Conservation (phyloP, 2,797 vertebrate genomes). For the Schizopygopsis malacanthus region DNA sequence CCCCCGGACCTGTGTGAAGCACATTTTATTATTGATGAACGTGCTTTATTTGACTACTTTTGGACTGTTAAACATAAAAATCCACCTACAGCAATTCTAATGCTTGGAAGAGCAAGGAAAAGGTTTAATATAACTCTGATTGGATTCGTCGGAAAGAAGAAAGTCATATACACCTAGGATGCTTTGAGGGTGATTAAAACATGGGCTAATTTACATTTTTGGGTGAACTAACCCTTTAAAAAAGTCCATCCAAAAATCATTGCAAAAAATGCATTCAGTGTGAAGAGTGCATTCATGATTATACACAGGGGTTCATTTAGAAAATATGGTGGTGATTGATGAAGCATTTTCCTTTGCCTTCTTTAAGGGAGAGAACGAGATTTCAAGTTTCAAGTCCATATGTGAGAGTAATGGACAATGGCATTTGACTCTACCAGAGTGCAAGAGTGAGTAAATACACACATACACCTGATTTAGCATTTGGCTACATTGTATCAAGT, state of each 20-base stretch:
- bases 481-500: background rate
- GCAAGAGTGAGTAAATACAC: constrained; percentile 76
- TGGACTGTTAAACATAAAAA: no score
- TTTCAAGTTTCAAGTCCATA: constrained; percentile 76
- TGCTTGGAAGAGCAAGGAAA: no score
- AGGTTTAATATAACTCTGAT: no score
- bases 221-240: no score
- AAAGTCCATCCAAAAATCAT: background rate
- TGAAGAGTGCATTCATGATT: background rate
- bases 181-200: no score
- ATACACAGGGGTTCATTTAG: background rate
- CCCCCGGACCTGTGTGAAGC: no score
- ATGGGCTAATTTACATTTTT: no score
- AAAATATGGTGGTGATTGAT: background rate
- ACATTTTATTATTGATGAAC: no score
- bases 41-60: no score
- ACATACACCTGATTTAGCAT: background rate
- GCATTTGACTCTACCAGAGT: constrained; percentile 80
- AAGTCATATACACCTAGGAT: no score
- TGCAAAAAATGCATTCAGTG: background rate
- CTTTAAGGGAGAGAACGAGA: constrained; percentile 52
- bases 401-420: constrained; percentile 81
- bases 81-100: no score
- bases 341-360: background rate
- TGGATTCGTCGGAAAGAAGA: no score